These are phyloP conservation scores for Porites evermanni DNA, from an alignment of 92 coral and sea anemone species.

Conservation along the genomic window DNA sequence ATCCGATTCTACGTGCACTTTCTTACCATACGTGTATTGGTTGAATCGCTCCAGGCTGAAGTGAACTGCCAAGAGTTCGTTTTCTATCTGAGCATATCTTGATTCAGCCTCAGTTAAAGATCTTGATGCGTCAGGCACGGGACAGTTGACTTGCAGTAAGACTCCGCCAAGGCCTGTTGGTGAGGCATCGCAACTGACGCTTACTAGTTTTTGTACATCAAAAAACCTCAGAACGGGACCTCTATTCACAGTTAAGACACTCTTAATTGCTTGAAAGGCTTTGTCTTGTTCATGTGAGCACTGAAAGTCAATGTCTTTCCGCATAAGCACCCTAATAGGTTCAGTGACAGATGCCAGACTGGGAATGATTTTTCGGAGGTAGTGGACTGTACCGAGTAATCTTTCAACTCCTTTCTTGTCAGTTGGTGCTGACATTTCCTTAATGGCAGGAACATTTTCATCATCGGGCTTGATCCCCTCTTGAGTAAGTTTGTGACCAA, in stretches of 20 bases:
- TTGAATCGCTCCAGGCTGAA: too few relatives aligned
- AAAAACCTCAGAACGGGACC: slow-evolving; percentile 7
- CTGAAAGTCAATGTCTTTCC: slow-evolving; percentile 35
- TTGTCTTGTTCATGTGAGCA: slow-evolving; percentile 37
- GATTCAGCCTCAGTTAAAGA: too few relatives aligned
- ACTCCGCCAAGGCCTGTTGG: slow-evolving; percentile 59
- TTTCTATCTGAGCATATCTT: too few relatives aligned
- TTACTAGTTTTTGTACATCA: neutral
- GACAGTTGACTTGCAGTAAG: neutral
- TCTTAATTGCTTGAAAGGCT: slow-evolving; percentile 18
- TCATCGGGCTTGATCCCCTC: neutral
- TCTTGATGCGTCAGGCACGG: too few relatives aligned
- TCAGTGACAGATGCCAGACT: slow-evolving; percentile 39
- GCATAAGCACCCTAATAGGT: slow-evolving; percentile 19
- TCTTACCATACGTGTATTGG: too few relatives aligned
- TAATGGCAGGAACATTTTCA: slow-evolving; percentile 27
- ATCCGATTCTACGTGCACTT: too few relatives aligned
- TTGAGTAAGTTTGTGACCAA: slow-evolving; percentile 48
- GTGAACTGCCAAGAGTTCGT: too few relatives aligned
- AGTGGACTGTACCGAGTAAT: slow-evolving; percentile 45
- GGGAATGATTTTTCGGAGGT: slow-evolving; percentile 35
- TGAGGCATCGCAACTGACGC: slow-evolving; percentile 13
- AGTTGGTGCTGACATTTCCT: slow-evolving; percentile 53
- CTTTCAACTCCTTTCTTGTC: slow-evolving; percentile 50
- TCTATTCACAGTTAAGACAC: neutral